These are phyloP conservation scores for Caenorhabditis sp. DNA, from an alignment of 2,888 invertebrate genomes.

Conservation along the genomic window DNA sequence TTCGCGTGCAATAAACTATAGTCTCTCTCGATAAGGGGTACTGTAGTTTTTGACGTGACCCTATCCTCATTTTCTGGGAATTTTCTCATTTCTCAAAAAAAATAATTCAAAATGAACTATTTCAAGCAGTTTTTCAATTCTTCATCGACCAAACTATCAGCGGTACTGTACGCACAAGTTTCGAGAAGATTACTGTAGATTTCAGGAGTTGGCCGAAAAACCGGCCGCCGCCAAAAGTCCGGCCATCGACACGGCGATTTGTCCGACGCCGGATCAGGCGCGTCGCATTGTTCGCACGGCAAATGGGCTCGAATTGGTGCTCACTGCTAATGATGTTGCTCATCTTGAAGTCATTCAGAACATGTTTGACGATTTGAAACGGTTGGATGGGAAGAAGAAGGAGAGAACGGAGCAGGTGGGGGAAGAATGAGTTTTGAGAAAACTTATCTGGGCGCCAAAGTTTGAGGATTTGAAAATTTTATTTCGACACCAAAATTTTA, in stretches of 20 bases:
- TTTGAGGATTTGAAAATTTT: too few species aligned
- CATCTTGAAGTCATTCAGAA: conserved; percentile 27
- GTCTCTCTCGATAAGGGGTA: too few species aligned
- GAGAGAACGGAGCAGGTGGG: conserved; percentile 6
- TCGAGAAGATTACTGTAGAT: background rate
- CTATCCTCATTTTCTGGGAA: background rate
- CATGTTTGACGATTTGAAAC: conserved; percentile 30
- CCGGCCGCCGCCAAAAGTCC: conserved; percentile 9
- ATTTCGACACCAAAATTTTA: too few species aligned
- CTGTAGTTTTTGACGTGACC: too few species aligned
- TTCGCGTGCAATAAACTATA: too few species aligned
- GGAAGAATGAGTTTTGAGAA: background rate
- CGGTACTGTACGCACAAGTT: conserved; percentile 12
- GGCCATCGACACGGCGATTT: conserved; percentile 18
- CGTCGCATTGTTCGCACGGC: conserved; percentile 27
- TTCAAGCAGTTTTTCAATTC: conserved; percentile 28
- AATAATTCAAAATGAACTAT: conserved; percentile 14
- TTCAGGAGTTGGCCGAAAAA: too few species aligned
- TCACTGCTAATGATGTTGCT: conserved; percentile 25
- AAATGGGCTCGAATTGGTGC: conserved; percentile 29
- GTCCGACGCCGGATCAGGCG: conserved; percentile 35
- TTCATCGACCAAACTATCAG: conserved; percentile 22
- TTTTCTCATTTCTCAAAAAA: background rate
- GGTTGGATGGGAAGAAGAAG: conserved; percentile 3
- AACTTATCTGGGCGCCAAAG: too few species aligned